A percentile compares a stretch with the other conserved stretches of the same genome.
phyloP scores from a whole-genome alignment of 1,140 invertebrate genomes.

The Choristoneura fumiferana region DNA sequence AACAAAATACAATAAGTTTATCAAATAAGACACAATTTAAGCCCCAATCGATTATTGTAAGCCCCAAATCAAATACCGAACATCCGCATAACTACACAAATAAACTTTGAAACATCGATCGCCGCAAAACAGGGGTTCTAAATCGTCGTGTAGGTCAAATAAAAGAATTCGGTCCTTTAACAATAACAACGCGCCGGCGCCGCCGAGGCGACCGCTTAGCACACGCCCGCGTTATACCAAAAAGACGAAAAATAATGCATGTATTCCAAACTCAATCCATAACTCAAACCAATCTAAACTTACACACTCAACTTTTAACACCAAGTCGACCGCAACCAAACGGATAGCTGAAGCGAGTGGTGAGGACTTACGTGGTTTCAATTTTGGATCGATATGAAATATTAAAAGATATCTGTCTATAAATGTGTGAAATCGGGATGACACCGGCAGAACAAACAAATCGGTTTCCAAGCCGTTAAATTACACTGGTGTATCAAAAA shows the following conservation, averaged over 20 bases:
- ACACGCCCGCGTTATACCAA: not conserved
- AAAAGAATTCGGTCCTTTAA: constrained; percentile 21
- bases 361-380: not conserved
- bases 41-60: not conserved
- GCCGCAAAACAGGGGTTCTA: constrained; percentile 26
- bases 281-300: not conserved
- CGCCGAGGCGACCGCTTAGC: constrained; percentile 22
- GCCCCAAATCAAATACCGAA: constrained; percentile 18
- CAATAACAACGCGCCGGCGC: constrained; percentile 27
- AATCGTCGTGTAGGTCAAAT: constrained; percentile 24
- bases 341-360: not conserved
- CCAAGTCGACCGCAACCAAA: not conserved
- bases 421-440: constrained; percentile 57
- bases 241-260: constrained; percentile 11
- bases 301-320: not conserved
- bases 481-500: not conserved
- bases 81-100: constrained; percentile 19
- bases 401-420: constrained; percentile 40
- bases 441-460: constrained; percentile 38
- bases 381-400: constrained; percentile 16
- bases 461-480: constrained; percentile 16
- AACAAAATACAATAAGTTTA: not conserved
- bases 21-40: constrained; percentile 6
- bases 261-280: not conserved
- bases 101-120: constrained; percentile 35